Percentiles rank a stretch among this genome's conserved stretches.
Evolutionary conservation across 2,797 vertebrate species (phyloP).

Genomic region (Tadarida brasiliensis): DNA sequence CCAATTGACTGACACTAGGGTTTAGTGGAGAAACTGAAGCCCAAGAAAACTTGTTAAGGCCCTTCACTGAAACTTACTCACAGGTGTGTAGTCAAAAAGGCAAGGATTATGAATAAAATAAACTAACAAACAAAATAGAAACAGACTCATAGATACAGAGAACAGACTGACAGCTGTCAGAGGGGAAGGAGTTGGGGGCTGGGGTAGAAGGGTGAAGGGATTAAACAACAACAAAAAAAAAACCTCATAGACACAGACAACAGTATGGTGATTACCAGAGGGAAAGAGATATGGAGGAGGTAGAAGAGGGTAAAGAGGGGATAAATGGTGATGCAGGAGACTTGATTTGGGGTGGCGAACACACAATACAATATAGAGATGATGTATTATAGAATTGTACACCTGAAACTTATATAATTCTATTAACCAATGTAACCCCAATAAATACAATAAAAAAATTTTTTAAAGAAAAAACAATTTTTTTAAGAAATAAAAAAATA

Average conservation of each 20-base stretch:
- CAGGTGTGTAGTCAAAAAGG: constrained; percentile 40
- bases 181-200: neutral
- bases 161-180: neutral
- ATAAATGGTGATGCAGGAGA: neutral
- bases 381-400: neutral
- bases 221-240: neutral
- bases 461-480: neutral
- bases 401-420: neutral
- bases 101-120: neutral
- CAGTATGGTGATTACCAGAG: neutral
- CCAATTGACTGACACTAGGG: neutral
- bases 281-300: neutral
- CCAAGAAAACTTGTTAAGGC: constrained; percentile 32
- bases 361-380: neutral
- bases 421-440: neutral
- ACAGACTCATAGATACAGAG: neutral
- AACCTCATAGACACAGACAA: neutral
- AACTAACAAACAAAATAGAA: neutral
- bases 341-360: neutral
- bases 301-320: neutral
- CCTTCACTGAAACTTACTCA: constrained; percentile 39
- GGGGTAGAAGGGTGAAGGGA: neutral
- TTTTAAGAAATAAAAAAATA: neutral
- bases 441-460: neutral
- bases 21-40: constrained; percentile 30